Evolutionary conservation across 37 sponge, comb jelly and placozoan species (phyloP), one percentile per base, ranked within the genome.

Genomic region (Ianthella basta): DNA sequence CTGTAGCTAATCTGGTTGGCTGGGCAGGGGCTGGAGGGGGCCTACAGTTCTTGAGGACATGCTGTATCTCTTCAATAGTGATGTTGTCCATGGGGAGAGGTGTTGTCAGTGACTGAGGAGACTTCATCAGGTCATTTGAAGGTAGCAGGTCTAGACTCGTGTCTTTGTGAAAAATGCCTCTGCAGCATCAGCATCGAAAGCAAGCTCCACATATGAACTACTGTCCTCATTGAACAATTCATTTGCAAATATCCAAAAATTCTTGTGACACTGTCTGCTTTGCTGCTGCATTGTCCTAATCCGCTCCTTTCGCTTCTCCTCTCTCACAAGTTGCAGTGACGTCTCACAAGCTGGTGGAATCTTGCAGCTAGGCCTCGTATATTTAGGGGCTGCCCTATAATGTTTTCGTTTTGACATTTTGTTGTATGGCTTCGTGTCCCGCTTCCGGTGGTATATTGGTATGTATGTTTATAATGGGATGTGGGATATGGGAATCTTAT

Each of bases 231-330:
- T 39, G 40, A 79, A 25, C 24, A 55, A 6, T 18, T 12, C 33
- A 27, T 56, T 40, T 14, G 83, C 68, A 50, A 67, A 83, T 29
- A 21, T 65, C 83, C 83, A 83, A 24, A 83, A 83, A 6, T 60
- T 20, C 29, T 34, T 20, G 59, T 54, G 34, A 66, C 83, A 83
- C 16, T 65, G 55, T 67, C 36, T 83, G 40, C 59, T 83, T 19
- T 72, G 73, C 73, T 72, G 37, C 19, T 72, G 73, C 40, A 38
- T 38, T 8, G 37, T 34, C 14, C 73, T 72, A 13, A 13, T 15
- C 40, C 37, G 40, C 40, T 72, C 73, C 40, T 72, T 72, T 19
- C 40, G 37, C 39, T 72, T 72, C 40, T 72, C 73, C 19, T 72
- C 73, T 40, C 19, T 72, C 20, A 37, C 73, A 33, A 72, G 40